A percentile compares a stretch with the other conserved stretches of the same genome.
phyloP scores from a whole-genome alignment of 1,140 invertebrate genomes.

The Spodoptera litura region DNA sequence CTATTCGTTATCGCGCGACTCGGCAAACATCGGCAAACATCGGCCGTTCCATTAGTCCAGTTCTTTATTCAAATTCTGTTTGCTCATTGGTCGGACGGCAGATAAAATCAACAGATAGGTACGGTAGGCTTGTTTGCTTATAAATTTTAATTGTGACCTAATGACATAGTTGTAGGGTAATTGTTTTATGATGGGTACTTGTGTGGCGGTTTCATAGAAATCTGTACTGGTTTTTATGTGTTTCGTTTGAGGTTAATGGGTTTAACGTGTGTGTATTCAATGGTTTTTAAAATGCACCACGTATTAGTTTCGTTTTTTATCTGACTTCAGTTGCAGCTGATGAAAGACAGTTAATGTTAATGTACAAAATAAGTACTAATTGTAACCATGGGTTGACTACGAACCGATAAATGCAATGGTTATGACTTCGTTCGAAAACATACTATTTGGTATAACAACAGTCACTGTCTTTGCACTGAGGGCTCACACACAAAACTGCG shows the following conservation, averaged over 20 bases:
- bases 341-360: too few species aligned
- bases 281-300: too few species aligned
- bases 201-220: slow-evolving; percentile 15
- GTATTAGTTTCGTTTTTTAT: too few species aligned
- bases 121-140: slow-evolving; percentile 37
- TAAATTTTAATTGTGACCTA: slow-evolving; percentile 51
- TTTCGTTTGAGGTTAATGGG: not conserved
- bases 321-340: too few species aligned
- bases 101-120: slow-evolving; percentile 49
- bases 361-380: too few species aligned
- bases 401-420: too few species aligned
- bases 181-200: slow-evolving; percentile 31
- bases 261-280: not conserved
- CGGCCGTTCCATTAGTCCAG: slow-evolving; percentile 49
- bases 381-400: too few species aligned
- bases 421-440: too few species aligned
- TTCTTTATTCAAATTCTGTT: slow-evolving; percentile 54
- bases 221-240: slow-evolving; percentile 12
- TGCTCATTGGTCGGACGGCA: slow-evolving; percentile 45
- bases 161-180: slow-evolving; percentile 44
- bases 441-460: too few species aligned
- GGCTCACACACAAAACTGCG: too few species aligned
- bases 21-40: slow-evolving; percentile 50
- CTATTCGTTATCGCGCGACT: slow-evolving; percentile 50
- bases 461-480: too few species aligned